Conservation (phyloP, 2,888 invertebrate genomes). For the Aphidius colemani region DNA sequence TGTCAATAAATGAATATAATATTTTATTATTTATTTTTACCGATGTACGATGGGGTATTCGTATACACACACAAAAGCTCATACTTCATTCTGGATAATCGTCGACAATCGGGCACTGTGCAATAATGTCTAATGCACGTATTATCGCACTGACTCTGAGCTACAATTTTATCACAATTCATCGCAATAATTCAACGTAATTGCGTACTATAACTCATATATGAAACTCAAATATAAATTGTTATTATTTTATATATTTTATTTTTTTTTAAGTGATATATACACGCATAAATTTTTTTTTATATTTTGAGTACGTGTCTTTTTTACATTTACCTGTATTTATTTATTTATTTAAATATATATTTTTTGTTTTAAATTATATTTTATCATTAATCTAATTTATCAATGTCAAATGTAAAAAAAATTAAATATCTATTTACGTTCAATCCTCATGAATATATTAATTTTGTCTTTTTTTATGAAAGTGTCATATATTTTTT, state of each 20-base stretch:
- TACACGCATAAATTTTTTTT: not conserved
- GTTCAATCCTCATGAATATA: no score
- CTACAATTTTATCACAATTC: constrained; percentile 6
- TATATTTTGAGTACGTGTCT: no score
- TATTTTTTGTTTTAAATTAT: no score
- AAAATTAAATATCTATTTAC: no score
- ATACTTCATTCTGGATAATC: constrained; percentile 20
- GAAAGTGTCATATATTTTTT: no score
- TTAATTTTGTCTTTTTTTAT: no score
- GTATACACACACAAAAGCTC: not conserved
- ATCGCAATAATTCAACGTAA: constrained; percentile 22
- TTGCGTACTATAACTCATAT: constrained; percentile 21
- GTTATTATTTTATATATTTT: no score
- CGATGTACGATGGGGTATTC: not conserved
- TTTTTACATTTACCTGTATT: not conserved
- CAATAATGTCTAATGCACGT: constrained; percentile 16
- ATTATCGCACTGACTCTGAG: constrained; percentile 19
- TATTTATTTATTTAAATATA: constrained; percentile 1
- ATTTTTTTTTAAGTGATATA: not conserved
- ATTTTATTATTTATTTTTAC: not conserved
- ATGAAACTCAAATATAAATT: not conserved
- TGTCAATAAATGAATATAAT: no score
- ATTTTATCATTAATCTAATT: no score
- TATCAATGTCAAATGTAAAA: no score
- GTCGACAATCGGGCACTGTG: not conserved